Evolutionary conservation across 2,888 invertebrate genomes (phyloP).

Genomic region (Augiades crinisus): DNA sequence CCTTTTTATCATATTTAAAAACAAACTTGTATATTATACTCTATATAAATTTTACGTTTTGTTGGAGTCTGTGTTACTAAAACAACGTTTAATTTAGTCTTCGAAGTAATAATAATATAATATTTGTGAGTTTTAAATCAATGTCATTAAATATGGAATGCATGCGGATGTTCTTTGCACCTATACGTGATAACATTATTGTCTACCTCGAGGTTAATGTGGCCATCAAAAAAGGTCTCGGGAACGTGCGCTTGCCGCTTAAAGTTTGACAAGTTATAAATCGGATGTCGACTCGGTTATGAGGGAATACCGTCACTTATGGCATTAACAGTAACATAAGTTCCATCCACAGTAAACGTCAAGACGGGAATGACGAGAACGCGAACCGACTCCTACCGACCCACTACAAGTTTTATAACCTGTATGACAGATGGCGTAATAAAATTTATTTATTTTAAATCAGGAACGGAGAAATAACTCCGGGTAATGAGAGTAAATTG

Average conservation of each 20-base stretch:
- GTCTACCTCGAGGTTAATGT: constrained; percentile 29
- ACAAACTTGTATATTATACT: too few relatives aligned
- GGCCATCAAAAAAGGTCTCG: constrained; percentile 41
- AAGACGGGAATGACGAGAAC: constrained; percentile 54
- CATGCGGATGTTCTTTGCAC: constrained; percentile 5
- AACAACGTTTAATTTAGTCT: too few relatives aligned
- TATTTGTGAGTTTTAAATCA: not conserved
- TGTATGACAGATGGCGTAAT: constrained; percentile 75
- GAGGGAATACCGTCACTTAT: constrained; percentile 55
- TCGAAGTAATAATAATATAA: constrained; percentile 1
- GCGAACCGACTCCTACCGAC: constrained; percentile 54
- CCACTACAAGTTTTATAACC: constrained; percentile 67
- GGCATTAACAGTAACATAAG: constrained; percentile 64
- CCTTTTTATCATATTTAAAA: too few relatives aligned
- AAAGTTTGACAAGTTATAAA: constrained; percentile 64
- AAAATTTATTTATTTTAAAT: constrained; percentile 78
- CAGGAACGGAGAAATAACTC: constrained; percentile 56
- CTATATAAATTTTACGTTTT: too few relatives aligned
- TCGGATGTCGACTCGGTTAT: constrained; percentile 54
- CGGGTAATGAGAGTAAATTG: constrained; percentile 71
- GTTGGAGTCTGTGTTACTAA: too few relatives aligned
- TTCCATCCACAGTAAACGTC: constrained; percentile 72
- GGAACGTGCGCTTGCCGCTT: not conserved
- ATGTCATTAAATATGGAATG: not conserved
- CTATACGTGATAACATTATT: constrained; percentile 8